Base-by-base conservation (phyloP, 2,888 invertebrate genomes). In the Amorpha juglandis region DNA sequence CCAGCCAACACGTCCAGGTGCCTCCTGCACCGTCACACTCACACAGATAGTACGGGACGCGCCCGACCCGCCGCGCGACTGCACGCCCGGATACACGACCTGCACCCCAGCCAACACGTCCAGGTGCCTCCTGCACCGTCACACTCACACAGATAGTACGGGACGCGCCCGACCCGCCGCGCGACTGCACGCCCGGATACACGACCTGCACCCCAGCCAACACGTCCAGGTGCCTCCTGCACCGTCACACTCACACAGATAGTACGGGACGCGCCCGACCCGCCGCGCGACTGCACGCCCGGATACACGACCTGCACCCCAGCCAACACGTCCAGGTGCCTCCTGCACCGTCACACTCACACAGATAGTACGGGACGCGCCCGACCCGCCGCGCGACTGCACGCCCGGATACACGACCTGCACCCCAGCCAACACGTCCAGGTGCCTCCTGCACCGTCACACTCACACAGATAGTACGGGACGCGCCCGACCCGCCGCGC, bases 1-100 rank as follows among this genome's bases (percentile, higher is more conserved):
- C 79, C 52, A 79, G 82, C 1, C 89, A 88, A 62, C 91, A 94
- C 8, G 66, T 94, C 21, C 94, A 96, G 80, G 97, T 97, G 9
- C 38, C 38, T 42, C 3, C 14, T 14, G 45, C n/a, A 16, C 12
- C 12, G 14, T 14, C 27, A 52, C 33, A 19, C 27, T 4, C 2
- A 3, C 27, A 27, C 4, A n/a, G n/a, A n/a, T n/a, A n/a, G n/a
- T n/a, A n/a, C n/a, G n/a, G n/a, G n/a, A n/a, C 65, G 89, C 90
- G 16, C 81, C 67, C 83, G 86, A 0, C 82, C 83, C 69, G 90
- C 89, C 67, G 81, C 82, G 1, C 80, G 90, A 0, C 83, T 91
- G 4, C 70, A 71, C 62, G 73, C 77, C 52, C 79, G 70, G 65
- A 69, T 75, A 21, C 77, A 76, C 52, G 74, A 76, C 62, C 81